Base-by-base conservation (phyloP, 2,797 vertebrate genomes). In the Denticeps clupeoides region DNA sequence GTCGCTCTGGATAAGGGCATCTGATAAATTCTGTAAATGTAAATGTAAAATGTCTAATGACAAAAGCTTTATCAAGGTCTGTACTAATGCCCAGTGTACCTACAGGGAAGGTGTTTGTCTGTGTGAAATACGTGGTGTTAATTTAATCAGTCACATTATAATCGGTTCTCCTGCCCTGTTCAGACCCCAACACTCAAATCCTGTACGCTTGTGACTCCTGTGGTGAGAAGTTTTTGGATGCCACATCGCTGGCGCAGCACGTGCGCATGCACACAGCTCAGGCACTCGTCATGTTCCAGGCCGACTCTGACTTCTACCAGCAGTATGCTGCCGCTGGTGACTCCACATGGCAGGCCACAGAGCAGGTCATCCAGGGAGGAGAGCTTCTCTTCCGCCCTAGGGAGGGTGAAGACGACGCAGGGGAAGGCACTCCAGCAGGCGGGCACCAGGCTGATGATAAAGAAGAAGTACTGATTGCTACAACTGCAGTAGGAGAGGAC, bases 261-360 rank as follows among this genome's bases (percentile, higher is more conserved):
- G 92, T 98, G 4, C 90, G 94, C 55, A 92, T 97, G 71, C 94
- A 98, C 86, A 98, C 93, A 0, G 94, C 93, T 1, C 94, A 98
- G 70, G 94, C 94, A 0, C 69, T 98, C 63, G 94, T 98, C 71
- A 97, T 97, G 93, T 94, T 97, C 76, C 94, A 97, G 77, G 89
- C 91, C 0, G 93, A 97, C 49, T 85, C 91, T 0, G 94, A 98
- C 81, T 93, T 92, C 72, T 98, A 94, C 72, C 93, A 97, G 67
- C 93, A 93, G 31, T 88, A 89, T 0, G 64, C n/a, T n/a, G n/a
- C 80, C 1, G 23, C 84, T 0, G 55, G 78, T 3, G 47, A 83
- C 42, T 72, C 75, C 11, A 57, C 86, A 1, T 97, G 92, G 92
- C 89, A 89, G 2, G 55, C 87, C 0, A 50, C 89, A 0, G 89